A percentile compares a stretch with the other conserved stretches of the same genome.
Evolutionary conservation across 2,888 invertebrate species (phyloP).

Genomic region (Drosophila quinaria): DNA sequence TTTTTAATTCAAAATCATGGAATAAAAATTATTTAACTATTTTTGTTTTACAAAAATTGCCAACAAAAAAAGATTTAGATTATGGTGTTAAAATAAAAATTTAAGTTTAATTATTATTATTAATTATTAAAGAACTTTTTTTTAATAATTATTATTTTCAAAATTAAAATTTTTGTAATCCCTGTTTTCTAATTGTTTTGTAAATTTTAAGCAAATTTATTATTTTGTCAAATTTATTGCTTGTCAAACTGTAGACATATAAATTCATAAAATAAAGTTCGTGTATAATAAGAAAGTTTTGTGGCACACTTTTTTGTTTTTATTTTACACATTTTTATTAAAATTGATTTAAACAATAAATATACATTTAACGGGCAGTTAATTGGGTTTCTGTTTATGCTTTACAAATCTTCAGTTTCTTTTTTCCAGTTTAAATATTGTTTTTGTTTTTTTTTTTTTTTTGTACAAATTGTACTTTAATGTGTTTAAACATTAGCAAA

Average conservation of each 20-base stretch:
- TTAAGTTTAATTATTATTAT: no score
- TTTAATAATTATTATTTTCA: no score
- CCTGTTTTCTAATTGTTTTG: no score
- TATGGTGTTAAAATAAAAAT: not conserved
- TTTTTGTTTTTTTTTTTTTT: slow-evolving; percentile 13
- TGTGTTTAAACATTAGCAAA: slow-evolving; percentile 39
- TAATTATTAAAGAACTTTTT: no score
- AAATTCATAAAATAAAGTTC: not conserved
- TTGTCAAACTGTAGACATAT: not conserved
- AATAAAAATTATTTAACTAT: no score
- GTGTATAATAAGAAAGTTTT: not conserved
- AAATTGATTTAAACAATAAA: slow-evolving; percentile 76
- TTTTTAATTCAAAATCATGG: no score
- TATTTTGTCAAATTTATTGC: not conserved
- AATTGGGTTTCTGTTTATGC: slow-evolving; percentile 52
- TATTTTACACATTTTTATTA: slow-evolving; percentile 65
- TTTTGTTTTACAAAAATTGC: not conserved
- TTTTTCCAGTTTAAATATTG: slow-evolving; percentile 15
- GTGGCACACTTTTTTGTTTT: slow-evolving; percentile 16
- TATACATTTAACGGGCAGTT: slow-evolving; percentile 79
- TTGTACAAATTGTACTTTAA: slow-evolving; percentile 35
- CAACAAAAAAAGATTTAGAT: not conserved
- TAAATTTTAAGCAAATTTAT: not conserved
- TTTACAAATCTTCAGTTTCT: slow-evolving; percentile 62
- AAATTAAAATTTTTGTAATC: no score